Evolutionary conservation across 2,888 invertebrate species (phyloP).

Genomic region (Drosophila colorata): DNA sequence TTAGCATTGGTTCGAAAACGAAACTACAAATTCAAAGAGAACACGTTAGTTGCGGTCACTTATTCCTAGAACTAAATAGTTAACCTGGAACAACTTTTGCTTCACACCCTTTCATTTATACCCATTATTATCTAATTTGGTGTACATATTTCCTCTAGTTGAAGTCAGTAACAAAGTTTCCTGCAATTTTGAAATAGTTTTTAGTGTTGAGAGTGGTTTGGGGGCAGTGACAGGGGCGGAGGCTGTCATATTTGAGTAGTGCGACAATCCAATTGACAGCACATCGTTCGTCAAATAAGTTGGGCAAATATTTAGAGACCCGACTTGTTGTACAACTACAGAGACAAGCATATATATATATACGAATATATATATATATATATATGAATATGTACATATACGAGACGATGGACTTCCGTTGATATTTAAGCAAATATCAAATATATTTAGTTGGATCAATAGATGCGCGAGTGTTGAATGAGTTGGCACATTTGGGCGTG

Average conservation of each 20-base stretch:
- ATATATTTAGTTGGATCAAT: conserved; percentile 41
- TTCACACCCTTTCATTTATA: not conserved
- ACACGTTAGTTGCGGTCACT: too few relatives aligned
- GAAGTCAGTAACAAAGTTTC: not conserved
- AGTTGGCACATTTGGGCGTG: conserved; percentile 27
- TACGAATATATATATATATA: too few relatives aligned
- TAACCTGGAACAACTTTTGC: too few relatives aligned
- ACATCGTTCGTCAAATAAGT: conserved; percentile 36
- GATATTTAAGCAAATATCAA: conserved; percentile 22
- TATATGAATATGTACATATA: too few relatives aligned
- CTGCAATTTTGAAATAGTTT: conserved; percentile 16
- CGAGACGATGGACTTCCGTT: conserved; percentile 40
- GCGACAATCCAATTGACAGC: conserved; percentile 35
- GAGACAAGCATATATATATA: not conserved
- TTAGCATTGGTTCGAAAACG: too few relatives aligned
- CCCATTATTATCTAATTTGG: not conserved
- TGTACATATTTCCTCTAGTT: not conserved
- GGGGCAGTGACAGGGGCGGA: not conserved
- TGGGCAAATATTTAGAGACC: conserved; percentile 34
- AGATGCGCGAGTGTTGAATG: conserved; percentile 33
- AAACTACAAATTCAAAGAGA: too few relatives aligned
- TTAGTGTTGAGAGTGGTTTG: not conserved
- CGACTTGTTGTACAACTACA: conserved; percentile 37
- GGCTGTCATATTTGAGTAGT: conserved; percentile 18
- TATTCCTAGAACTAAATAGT: too few relatives aligned